Percentiles rank a stretch among this genome's conserved stretches.
Conservation (phyloP, 2,888 invertebrate genomes). For the Petrolisthes cinctipes region DNA sequence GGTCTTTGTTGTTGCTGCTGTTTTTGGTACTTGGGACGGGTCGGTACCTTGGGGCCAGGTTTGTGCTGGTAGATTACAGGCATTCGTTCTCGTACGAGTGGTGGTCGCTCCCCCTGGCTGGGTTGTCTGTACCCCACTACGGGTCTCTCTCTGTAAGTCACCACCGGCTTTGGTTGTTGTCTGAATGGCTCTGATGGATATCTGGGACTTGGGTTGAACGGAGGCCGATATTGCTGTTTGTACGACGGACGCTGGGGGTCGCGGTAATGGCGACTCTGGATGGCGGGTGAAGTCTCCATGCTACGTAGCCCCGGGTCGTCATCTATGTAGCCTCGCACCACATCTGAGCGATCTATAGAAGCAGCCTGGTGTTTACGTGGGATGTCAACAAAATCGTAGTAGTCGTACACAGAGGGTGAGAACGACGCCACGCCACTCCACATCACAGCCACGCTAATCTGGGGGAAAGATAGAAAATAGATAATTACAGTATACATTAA, state of each 20-base stretch:
- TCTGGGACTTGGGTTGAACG: too few species aligned
- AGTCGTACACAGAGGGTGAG: conserved; percentile 40
- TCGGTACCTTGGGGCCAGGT: neutral
- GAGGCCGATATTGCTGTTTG: neutral
- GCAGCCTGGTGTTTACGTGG: neutral
- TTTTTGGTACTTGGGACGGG: neutral
- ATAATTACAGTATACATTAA: too few species aligned
- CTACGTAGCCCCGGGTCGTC: too few species aligned
- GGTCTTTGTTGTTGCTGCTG: neutral
- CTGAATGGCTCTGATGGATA: neutral
- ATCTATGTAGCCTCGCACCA: too few species aligned
- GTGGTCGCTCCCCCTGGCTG: conserved; percentile 22
- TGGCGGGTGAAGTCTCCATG: neutral
- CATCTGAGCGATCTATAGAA: conserved; percentile 14
- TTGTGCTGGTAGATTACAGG: neutral
- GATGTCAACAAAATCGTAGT: conserved; percentile 52
- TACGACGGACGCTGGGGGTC: conserved; percentile 3
- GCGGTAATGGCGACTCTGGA: conserved; percentile 4
- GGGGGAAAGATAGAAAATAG: neutral
- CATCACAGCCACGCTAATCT: neutral
- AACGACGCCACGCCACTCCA: neutral
- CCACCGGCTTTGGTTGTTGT: neutral
- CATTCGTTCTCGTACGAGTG: neutral
- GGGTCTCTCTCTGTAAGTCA: neutral
- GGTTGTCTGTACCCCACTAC: neutral